A percentile compares a stretch with the other conserved stretches of the same genome.
Evolutionary conservation across 2,113 vertebrate genomes (phyloP).

Genomic region (Trochalopteron elliotii): DNA sequence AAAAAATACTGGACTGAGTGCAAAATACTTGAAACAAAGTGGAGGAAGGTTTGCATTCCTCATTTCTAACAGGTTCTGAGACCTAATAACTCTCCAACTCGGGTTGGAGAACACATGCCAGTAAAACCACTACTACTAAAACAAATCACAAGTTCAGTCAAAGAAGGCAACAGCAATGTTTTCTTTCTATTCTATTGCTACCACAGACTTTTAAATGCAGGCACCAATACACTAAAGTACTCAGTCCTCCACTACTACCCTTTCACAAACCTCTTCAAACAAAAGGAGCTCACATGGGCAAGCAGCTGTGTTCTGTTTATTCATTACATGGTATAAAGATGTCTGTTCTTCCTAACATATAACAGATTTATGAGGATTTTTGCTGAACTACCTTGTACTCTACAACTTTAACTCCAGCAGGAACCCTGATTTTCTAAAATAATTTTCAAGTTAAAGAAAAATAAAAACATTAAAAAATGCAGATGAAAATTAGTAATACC

Average conservation of each 20-base stretch:
- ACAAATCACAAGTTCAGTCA: not conserved
- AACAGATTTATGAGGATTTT: not conserved
- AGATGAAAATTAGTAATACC: not conserved
- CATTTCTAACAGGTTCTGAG: not conserved
- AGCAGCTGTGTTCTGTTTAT: constrained; percentile 6
- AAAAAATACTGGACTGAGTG: not conserved
- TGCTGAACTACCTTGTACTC: not conserved
- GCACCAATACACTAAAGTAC: not conserved
- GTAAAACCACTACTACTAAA: not conserved
- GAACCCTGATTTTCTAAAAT: not conserved
- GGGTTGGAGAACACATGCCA: not conserved
- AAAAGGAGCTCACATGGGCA: not conserved
- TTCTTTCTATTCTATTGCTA: not conserved
- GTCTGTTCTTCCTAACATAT: not conserved
- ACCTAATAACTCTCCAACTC: not conserved
- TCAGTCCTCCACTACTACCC: not conserved
- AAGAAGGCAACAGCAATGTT: not conserved
- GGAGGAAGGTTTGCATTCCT: not conserved
- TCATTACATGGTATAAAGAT: not conserved
- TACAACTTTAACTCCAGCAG: not conserved
- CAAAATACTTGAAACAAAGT: not conserved
- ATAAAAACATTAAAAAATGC: not conserved
- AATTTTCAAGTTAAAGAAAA: constrained; percentile 3
- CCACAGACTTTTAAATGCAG: not conserved
- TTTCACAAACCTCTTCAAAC: not conserved